Evolutionary conservation across 1,140 invertebrate genomes (phyloP).

Genomic region (Brachionus sp.): DNA sequence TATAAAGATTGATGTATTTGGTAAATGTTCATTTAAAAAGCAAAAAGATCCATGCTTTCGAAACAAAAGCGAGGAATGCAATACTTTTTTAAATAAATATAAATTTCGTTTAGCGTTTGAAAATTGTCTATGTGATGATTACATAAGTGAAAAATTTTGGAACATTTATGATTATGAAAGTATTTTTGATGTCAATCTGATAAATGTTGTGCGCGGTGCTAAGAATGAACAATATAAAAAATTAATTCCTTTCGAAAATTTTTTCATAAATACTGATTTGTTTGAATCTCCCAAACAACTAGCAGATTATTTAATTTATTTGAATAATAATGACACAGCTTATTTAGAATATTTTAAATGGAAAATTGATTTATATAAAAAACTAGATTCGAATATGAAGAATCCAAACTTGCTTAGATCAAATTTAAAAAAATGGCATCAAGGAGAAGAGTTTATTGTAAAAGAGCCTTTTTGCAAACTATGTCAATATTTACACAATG

Average conservation of each 20-base stretch:
- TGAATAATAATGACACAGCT: conserved; percentile 55
- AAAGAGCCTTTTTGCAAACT: conserved; percentile 22
- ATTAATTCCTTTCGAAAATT: conserved; percentile 67
- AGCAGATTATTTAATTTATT: conserved; percentile 54
- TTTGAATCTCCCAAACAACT: conserved; percentile 51
- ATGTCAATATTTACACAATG: conserved; percentile 17
- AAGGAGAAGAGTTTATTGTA: not conserved
- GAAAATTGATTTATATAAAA: conserved; percentile 50
- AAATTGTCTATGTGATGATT: conserved; percentile 41
- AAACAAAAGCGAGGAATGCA: not conserved
- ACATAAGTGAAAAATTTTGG: conserved; percentile 48
- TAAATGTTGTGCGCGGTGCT: conserved; percentile 91
- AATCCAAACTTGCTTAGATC: not conserved
- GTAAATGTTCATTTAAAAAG: conserved; percentile 60
- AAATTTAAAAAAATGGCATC: not conserved
- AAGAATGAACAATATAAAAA: conserved; percentile 79
- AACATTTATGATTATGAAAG: conserved; percentile 13
- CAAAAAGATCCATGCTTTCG: not conserved
- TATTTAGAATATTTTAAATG: conserved; percentile 60
- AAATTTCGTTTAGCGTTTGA: conserved; percentile 51
- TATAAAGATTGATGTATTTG: conserved; percentile 66
- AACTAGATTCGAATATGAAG: not conserved
- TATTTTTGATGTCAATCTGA: not conserved
- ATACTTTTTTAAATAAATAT: not conserved
- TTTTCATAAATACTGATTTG: conserved; percentile 56